phyloP scores from a whole-genome alignment of 2,888 invertebrate genomes.

The Trachelus troglodyta region DNA sequence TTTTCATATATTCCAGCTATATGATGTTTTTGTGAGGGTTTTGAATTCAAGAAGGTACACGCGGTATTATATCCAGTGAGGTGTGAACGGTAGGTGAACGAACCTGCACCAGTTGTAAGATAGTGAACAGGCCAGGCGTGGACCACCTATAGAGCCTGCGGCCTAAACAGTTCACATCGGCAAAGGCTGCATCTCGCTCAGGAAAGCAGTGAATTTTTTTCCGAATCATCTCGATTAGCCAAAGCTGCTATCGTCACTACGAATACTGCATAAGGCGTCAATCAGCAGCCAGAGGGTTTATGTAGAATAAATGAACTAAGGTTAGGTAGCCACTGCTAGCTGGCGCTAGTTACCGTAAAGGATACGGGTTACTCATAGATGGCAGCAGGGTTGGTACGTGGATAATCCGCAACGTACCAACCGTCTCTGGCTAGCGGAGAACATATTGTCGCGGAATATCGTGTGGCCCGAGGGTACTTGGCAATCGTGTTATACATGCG shows the following conservation, averaged over 20 bases:
- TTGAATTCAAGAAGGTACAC: slow-evolving; percentile 4
- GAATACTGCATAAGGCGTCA: not conserved
- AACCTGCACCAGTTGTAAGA: slow-evolving; percentile 39
- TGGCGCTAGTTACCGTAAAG: not conserved
- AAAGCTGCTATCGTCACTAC: not conserved
- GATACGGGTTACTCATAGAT: not conserved
- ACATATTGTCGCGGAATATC: slow-evolving; percentile 34
- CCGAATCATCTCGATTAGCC: not conserved
- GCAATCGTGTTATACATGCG: slow-evolving; percentile 7
- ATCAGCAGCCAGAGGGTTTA: not conserved
- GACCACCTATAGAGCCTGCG: slow-evolving; percentile 42
- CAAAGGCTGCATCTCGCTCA: not conserved
- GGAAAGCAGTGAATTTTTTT: not conserved
- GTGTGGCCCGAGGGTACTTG: slow-evolving; percentile 25
- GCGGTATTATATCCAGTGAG: slow-evolving; percentile 40
- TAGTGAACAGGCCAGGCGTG: slow-evolving; percentile 33
- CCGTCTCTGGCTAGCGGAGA: slow-evolving; percentile 29
- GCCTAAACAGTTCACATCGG: slow-evolving; percentile 35
- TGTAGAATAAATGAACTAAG: not conserved
- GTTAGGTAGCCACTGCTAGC: not conserved
- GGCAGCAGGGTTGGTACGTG: not conserved
- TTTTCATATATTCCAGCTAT: too few species aligned
- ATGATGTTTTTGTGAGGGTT: not conserved
- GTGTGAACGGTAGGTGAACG: slow-evolving; percentile 49
- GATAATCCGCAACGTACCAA: too few species aligned